Percentiles rank a stretch among this genome's conserved stretches.
Conservation (phyloP, 1,140 invertebrate species). For the Drosophila baimaii region DNA sequence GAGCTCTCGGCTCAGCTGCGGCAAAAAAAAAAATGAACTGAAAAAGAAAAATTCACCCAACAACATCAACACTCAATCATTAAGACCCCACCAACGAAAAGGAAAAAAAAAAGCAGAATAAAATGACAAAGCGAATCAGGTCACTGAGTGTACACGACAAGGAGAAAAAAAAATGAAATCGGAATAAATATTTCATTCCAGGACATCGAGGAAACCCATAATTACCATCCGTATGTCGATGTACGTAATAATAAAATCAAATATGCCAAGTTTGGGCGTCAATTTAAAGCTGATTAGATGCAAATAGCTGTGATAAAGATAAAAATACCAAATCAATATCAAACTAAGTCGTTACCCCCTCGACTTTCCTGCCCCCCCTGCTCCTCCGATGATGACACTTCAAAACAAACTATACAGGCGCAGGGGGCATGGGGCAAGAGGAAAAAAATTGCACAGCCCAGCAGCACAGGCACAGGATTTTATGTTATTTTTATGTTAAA, state of each 20-base stretch:
- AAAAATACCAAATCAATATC: constrained; percentile 68
- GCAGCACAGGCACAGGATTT: constrained; percentile 64
- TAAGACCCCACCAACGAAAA: constrained; percentile 27
- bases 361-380: too few relatives aligned
- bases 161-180: neutral
- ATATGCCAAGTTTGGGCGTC: constrained; percentile 52
- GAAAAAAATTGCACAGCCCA: constrained; percentile 39
- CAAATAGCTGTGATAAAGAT: constrained; percentile 72
- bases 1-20: constrained; percentile 9
- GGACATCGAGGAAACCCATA: constrained; percentile 38
- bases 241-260: constrained; percentile 66
- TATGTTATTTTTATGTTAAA: constrained; percentile 76
- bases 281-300: constrained; percentile 71
- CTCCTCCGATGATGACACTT: constrained; percentile 41
- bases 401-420: constrained; percentile 49
- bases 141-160: constrained; percentile 14
- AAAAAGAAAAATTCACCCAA: constrained; percentile 34
- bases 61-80: constrained; percentile 71
- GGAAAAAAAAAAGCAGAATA: constrained; percentile 10
- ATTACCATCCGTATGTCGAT: constrained; percentile 58
- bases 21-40: constrained; percentile 33
- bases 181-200: constrained; percentile 32
- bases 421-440: constrained; percentile 1
- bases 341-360: constrained; percentile 59
- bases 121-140: constrained; percentile 28